Percentiles rank a stretch among this genome's conserved stretches.
Conservation (phyloP, 1,140 invertebrate genomes). For the Tachypleus tridentatus region DNA sequence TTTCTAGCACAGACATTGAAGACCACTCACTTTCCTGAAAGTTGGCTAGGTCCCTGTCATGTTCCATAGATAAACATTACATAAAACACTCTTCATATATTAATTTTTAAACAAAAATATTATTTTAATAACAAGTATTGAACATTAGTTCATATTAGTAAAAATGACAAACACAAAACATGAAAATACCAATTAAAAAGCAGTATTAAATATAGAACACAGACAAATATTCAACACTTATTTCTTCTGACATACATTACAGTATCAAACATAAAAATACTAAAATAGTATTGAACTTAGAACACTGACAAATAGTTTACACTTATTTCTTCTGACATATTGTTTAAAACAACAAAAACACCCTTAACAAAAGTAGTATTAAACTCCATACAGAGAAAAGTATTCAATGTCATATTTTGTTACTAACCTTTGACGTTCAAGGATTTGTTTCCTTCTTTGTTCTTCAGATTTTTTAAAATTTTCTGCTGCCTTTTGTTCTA, state of each 20-base stretch:
- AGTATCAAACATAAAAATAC: too few relatives aligned
- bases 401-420: conserved; percentile 3
- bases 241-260: too few relatives aligned
- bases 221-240: background rate
- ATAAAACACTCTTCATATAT: too few relatives aligned
- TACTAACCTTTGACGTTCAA: conserved; percentile 19
- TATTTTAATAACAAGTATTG: too few relatives aligned
- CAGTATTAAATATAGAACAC: background rate
- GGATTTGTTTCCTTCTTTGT: conserved; percentile 22
- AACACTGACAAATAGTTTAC: too few relatives aligned
- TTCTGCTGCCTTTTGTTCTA: conserved; percentile 26
- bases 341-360: background rate
- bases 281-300: too few relatives aligned
- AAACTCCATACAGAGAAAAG: background rate
- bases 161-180: too few relatives aligned
- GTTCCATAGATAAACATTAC: too few relatives aligned
- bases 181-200: too few relatives aligned
- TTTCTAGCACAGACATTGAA: conserved; percentile 20
- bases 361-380: background rate
- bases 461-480: conserved; percentile 27
- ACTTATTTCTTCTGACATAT: too few relatives aligned
- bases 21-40: conserved; percentile 25
- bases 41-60: conserved; percentile 8
- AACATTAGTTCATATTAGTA: too few relatives aligned
- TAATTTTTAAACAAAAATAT: too few relatives aligned